Evolutionary conservation across 1,140 invertebrate species (phyloP), one percentile per base, ranked within the genome.

Genomic region (Drosophila kepulauana): DNA sequence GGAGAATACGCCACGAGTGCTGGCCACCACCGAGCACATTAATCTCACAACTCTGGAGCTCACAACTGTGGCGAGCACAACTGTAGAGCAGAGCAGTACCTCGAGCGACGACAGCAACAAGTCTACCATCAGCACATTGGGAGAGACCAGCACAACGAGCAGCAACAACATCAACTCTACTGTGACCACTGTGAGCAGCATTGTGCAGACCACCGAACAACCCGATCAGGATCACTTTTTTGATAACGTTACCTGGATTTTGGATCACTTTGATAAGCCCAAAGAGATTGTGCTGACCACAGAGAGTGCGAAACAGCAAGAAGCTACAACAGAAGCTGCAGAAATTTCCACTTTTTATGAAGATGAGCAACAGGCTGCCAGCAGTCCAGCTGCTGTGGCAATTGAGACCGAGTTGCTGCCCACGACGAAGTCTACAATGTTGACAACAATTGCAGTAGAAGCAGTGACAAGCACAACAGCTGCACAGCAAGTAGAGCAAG

Each of bases 241-340:
- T 1, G 81, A 88, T 10, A 35, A 28, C 10, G 62, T 88, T 0
- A 85, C 74, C 7, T 90, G 86, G 86, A 71, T 88, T 10, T 46
- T 88, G 16, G 86, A 89, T 66, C 67, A 58, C 13, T 88, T 88
- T 13, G 85, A 90, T 16, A 76, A 71, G 51, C 81, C 85, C 25
- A 84, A 85, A 41, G 78, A 85, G 16, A 88, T 88, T 38, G 10
- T 78, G 6, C 81, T 33, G 10, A 84, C 85, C n/a, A 88, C 84
- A 13, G 72, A 70, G 45, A 45, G 73, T 2, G 43, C 62, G 1
- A 41, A 15, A 6, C 43, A 45, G 1, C 54, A 66, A 51, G 59
- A 48, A 15, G 33, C 61, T 5, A 77, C 61, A 1, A 49, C 16
- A 16, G n/a, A 15, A 43, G 15, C 46, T 8, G 35, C 46, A 2